These are phyloP conservation scores for Botia kubotai DNA, from an alignment of 2,797 vertebrate genomes.

Conservation along the genomic window DNA sequence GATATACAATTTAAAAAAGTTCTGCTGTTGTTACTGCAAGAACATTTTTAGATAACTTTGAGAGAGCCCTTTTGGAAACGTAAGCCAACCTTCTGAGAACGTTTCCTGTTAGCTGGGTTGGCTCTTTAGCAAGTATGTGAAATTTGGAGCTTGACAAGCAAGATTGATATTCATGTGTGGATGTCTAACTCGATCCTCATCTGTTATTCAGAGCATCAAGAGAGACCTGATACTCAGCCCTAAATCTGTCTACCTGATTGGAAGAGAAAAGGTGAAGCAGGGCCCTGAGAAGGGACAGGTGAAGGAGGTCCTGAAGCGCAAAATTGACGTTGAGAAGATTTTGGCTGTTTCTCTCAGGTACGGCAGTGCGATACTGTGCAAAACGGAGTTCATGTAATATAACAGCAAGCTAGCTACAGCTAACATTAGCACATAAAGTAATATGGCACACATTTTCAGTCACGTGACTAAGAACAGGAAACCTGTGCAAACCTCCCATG, in stretches of 20 bases:
- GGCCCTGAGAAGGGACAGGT: constrained; percentile 94
- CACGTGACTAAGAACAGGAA: not conserved
- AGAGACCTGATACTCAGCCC: constrained; percentile 94
- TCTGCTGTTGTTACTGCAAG: no score
- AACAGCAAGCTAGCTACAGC: not conserved
- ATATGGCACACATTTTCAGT: not conserved
- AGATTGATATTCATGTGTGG: not conserved
- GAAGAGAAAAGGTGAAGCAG: constrained; percentile 94
- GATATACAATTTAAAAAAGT: no score
- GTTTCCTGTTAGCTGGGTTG: not conserved
- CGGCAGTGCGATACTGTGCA: constrained; percentile 28
- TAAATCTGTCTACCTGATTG: constrained; percentile 92
- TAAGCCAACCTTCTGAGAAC: no score
- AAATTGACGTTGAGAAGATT: constrained; percentile 90
- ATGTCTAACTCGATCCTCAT: constrained; percentile 10
- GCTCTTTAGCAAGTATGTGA: not conserved
- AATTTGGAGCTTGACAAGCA: not conserved
- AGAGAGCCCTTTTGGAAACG: not conserved
- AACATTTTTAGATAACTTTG: no score
- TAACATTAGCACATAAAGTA: not conserved
- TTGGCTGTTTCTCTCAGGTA: constrained; percentile 92
- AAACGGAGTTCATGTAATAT: not conserved
- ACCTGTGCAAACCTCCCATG: not conserved
- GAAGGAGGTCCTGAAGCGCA: constrained; percentile 92
- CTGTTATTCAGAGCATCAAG: constrained; percentile 84